phyloP scores from a whole-genome alignment of 2,888 invertebrate species.

The Chrysolina haemoptera region DNA sequence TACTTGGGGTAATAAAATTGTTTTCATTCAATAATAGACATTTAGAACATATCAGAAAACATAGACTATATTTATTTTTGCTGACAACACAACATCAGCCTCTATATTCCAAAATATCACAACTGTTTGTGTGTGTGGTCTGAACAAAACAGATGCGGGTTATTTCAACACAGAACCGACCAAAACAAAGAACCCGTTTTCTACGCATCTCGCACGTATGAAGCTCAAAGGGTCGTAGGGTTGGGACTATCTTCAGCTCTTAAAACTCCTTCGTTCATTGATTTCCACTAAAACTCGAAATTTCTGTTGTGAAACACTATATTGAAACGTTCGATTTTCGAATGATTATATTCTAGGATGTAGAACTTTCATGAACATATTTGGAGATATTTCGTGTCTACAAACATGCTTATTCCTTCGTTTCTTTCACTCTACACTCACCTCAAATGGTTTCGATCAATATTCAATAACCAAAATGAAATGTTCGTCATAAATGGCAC shows the following conservation, averaged over 20 bases:
- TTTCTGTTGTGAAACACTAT: conserved; percentile 23
- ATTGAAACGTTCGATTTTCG: conserved; percentile 14
- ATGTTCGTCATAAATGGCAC: conserved; percentile 50
- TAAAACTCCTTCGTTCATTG: conserved; percentile 10
- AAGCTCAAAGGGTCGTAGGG: not conserved
- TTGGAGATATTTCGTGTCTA: not conserved
- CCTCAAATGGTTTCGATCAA: conserved; percentile 41
- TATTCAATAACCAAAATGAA: conserved; percentile 30
- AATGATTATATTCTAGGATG: conserved; percentile 13
- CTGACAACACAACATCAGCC: not conserved
- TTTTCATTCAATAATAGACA: too few species aligned
- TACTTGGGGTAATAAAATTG: too few species aligned
- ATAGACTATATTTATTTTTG: not conserved
- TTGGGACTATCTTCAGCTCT: not conserved
- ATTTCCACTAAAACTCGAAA: conserved; percentile 27
- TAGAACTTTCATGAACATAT: conserved; percentile 19
- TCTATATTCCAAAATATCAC: not conserved
- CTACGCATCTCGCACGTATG: conserved; percentile 7
- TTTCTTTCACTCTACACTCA: conserved; percentile 32
- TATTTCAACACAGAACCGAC: conserved; percentile 32
- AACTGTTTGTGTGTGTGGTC: conserved; percentile 20
- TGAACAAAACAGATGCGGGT: conserved; percentile 44
- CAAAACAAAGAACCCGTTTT: conserved; percentile 50
- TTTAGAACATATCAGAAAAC: too few species aligned
- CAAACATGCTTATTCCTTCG: not conserved